Evolutionary conservation across 1,140 invertebrate species (phyloP), one percentile per base, ranked within the genome.

Genomic region (Adoxophyes honmai): DNA sequence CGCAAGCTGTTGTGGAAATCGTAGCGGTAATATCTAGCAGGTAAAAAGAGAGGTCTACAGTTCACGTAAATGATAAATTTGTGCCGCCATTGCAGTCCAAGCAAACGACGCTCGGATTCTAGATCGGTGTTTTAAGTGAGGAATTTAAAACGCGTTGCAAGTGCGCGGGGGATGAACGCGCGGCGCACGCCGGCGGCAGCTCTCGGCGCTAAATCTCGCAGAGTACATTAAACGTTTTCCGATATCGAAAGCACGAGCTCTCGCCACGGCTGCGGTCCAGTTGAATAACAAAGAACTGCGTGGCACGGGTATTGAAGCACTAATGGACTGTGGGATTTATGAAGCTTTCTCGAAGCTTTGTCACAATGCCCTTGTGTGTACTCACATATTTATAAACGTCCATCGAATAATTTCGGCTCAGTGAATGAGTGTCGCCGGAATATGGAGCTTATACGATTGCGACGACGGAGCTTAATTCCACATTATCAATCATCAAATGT

Each of bases 221-320:
- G 66, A 80, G 75, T 79, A 81, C 79, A 86, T 86, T 82, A 84
- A 55, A 75, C 78, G 75, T 83, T 83, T 82, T 80, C 78, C 80
- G 80, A 86, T 86, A 86, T 76, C 77, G 79, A 78, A 82, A 85
- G 78, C 76, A 75, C 67, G 75, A 70, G 62, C 54, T 57, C 35
- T 35, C 48, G 51, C 66, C 60, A 64, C 66, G 68, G 68, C 66
- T 74, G 67, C 71, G 73, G 78, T 78, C 75, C 64, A 66, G 69
- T 74, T 66, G 76, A 81, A 84, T 85, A 78, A 82, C 77, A 87
- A 85, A 85, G 79, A 82, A 80, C 70, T 82, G 77, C 69, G 73
- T 75, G 64, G 73, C 75, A 80, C 73, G 78, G 76, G 78, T 85
- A 88, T 85, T 79, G 76, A 70, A 78, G 64, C 69, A 70, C 70